Conservation (phyloP, 2,113 vertebrate genomes). For the Psophia crepitans region DNA sequence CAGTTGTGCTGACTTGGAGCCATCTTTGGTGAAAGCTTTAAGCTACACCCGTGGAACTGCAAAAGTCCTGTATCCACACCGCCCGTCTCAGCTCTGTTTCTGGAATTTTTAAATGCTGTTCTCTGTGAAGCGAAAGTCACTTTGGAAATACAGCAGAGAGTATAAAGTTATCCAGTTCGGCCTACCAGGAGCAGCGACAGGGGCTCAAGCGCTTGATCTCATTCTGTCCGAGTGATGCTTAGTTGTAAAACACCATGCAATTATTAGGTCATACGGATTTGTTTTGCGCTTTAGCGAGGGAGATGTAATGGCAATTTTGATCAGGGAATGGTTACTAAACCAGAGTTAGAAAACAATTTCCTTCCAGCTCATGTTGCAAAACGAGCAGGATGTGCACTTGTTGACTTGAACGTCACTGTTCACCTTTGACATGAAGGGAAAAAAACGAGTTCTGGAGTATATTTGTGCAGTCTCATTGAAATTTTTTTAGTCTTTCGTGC, state of each 20-base stretch:
- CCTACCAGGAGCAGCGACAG: not conserved
- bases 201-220: not conserved
- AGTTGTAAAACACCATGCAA: not conserved
- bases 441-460: not conserved
- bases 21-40: not conserved
- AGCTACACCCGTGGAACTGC: not conserved
- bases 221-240: not conserved
- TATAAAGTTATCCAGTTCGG: not conserved
- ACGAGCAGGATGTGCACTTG: constrained; percentile 23
- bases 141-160: not conserved
- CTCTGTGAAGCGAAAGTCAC: not conserved
- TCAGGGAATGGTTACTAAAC: not conserved
- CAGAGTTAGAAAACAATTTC: not conserved
- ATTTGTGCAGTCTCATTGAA: not conserved
- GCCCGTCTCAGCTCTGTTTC: not conserved
- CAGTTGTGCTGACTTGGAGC: not conserved
- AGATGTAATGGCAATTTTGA: not conserved
- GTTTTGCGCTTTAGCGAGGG: not conserved
- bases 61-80: not conserved
- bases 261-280: not conserved
- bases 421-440: not conserved
- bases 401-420: not conserved
- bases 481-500: not conserved
- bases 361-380: constrained; percentile 7
- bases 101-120: not conserved